These are phyloP conservation scores for Buteo buteo DNA, from an alignment of 2,113 vertebrate species.

Conservation along the genomic window DNA sequence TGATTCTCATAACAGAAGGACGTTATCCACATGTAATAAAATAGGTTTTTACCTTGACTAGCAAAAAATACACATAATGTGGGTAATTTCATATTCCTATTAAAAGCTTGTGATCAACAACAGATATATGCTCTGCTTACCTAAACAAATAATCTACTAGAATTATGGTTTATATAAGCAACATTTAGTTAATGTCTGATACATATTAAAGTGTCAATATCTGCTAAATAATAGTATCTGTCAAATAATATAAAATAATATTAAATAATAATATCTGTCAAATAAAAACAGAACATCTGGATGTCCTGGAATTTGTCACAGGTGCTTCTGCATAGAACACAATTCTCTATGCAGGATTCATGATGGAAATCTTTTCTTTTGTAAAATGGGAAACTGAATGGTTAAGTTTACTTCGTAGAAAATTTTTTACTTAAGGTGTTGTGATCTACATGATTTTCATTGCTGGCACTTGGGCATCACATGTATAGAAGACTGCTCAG, in stretches of 20 bases:
- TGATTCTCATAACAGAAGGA: neutral
- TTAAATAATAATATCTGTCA: neutral
- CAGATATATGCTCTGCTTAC: neutral
- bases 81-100: neutral
- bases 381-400: neutral
- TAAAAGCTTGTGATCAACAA: neutral
- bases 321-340: neutral
- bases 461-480: neutral
- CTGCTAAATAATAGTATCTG: neutral
- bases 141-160: neutral
- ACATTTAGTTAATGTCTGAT: neutral
- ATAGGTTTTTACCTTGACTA: neutral
- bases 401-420: neutral
- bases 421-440: neutral
- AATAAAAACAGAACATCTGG: neutral
- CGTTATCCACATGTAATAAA: neutral
- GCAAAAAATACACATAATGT: neutral
- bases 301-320: neutral
- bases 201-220: neutral
- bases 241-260: neutral
- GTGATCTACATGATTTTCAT: neutral
- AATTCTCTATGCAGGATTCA: neutral
- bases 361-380: neutral
- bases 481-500: neutral
- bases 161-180: neutral